phyloP scores from a whole-genome alignment of 2,888 invertebrate species.

The Thymelicus sylvestris region DNA sequence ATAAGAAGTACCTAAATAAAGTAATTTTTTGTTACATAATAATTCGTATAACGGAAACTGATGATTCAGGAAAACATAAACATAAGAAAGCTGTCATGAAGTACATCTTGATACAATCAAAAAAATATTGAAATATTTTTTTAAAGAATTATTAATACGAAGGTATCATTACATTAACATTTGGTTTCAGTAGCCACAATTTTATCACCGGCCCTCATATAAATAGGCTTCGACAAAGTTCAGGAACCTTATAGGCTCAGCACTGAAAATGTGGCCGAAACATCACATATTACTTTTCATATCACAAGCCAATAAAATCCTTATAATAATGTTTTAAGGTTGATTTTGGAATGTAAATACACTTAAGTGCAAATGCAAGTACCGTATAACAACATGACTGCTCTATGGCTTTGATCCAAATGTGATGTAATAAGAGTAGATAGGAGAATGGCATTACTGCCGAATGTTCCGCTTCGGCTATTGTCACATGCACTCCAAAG shows the following conservation, averaged over 20 bases:
- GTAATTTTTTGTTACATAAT: too few relatives aligned
- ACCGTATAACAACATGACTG: conserved; percentile 43
- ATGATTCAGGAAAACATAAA: too few relatives aligned
- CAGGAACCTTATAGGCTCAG: conserved; percentile 52
- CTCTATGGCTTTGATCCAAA: conserved; percentile 52
- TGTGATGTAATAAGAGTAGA: conserved; percentile 48
- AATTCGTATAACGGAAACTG: too few relatives aligned
- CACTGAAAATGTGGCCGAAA: conserved; percentile 30
- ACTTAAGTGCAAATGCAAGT: conserved; percentile 45
- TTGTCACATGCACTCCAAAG: conserved; percentile 48
- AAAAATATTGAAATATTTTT: too few relatives aligned
- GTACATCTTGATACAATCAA: too few relatives aligned
- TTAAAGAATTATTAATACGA: too few relatives aligned
- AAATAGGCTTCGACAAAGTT: conserved; percentile 55
- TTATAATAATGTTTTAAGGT: background rate
- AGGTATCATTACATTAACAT: conserved; percentile 7
- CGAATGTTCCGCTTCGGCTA: conserved; percentile 47
- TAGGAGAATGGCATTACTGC: conserved; percentile 41
- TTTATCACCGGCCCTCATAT: conserved; percentile 46
- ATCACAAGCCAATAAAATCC: background rate
- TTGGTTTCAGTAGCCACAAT: conserved; percentile 13
- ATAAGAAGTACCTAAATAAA: too few relatives aligned
- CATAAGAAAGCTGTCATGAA: too few relatives aligned
- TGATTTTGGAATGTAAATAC: conserved; percentile 3
- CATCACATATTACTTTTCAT: conserved; percentile 21